Base-by-base conservation (phyloP, 2,888 invertebrate species). In the Phalangium opilio region DNA sequence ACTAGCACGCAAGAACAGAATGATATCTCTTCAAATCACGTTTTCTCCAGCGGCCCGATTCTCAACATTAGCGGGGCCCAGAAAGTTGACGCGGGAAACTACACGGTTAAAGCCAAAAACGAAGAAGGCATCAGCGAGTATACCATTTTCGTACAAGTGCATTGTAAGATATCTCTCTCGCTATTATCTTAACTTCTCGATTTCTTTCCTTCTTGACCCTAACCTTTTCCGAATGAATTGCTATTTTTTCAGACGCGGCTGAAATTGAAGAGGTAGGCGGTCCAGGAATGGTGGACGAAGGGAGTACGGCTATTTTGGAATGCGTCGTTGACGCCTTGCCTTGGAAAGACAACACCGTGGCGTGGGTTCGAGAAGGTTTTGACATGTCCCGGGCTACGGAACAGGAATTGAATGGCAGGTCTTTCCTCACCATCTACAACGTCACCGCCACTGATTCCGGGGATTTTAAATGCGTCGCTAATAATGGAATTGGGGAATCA, bases 241-340 rank as follows among this genome's bases (percentile, higher is more conserved):
- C 14, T 38, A 10, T 2, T 3, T 38, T 3, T 3, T 38, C 14
- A 38, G 38, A 38, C 4, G 3, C 38, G 8, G 4, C 38, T 12
- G 8, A 8, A 8, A 38, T 38, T 10, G 14, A 8, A 5, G 18
- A 38, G 14, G 4, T 38, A 2, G 18, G 2, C 2, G 38, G 18
- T 17, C 4, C 18, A 38, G 14, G 15, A 4, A 17, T 83, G 45
- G 77, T 81, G 3, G 79, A 77, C 60, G 78, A 82, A 1, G 81
- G 81, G 47, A 79, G 81, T 62, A 82, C 83, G 57, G 86, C 84
- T 0, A 77, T 79, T 55, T 67, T 95, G 33, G 81, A 83, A 49
- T 91, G 91, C 61, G 77, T 77, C 15, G 84, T 83, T 10, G 80
- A 81, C 57, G 91, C 83, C 1, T 84, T 84, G 64, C 95, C 95